A percentile compares a stretch with the other conserved stretches of the same genome.
These are phyloP conservation scores for Hydrocynus forskahlii DNA, from an alignment of 2,797 vertebrate genomes.

Conservation along the genomic window DNA sequence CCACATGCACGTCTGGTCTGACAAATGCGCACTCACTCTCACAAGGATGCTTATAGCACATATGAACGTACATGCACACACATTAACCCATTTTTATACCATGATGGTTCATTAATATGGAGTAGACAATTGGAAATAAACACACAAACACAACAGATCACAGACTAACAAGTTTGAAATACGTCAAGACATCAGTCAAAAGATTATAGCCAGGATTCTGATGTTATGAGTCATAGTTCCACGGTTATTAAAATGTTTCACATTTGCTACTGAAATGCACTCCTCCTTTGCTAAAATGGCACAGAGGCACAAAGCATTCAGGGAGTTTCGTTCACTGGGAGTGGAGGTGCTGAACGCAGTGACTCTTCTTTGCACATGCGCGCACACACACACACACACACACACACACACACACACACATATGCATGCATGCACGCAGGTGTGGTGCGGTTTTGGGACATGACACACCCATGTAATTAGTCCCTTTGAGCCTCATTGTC, in stretches of 20 bases:
- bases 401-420: slow-evolving; percentile 18
- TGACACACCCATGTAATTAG: slow-evolving; percentile 50
- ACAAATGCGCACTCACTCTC: too few species aligned
- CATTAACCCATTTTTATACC: too few species aligned
- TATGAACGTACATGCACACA: not conserved
- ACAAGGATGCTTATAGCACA: too few species aligned
- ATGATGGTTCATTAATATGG: too few species aligned
- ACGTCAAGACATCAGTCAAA: not conserved
- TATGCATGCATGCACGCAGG: not conserved
- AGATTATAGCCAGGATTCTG: not conserved
- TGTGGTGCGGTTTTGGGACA: slow-evolving; percentile 34
- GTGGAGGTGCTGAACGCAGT: slow-evolving; percentile 5
- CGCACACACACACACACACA: slow-evolving; percentile 5
- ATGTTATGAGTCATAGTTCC: not conserved
- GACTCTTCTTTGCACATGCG: slow-evolving; percentile 9
- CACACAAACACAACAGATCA: not conserved
- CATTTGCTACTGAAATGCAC: not conserved
- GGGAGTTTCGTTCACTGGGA: slow-evolving; percentile 3
- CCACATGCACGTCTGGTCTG: too few species aligned
- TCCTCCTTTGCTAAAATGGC: not conserved
- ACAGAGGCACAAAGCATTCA: slow-evolving; percentile 2
- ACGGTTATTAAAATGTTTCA: slow-evolving; percentile 28
- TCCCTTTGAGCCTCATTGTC: slow-evolving; percentile 51
- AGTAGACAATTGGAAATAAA: too few species aligned
- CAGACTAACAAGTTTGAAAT: not conserved